Evolutionary conservation across 2,888 invertebrate genomes (phyloP).

Genomic region (Pegoplata infirma): DNA sequence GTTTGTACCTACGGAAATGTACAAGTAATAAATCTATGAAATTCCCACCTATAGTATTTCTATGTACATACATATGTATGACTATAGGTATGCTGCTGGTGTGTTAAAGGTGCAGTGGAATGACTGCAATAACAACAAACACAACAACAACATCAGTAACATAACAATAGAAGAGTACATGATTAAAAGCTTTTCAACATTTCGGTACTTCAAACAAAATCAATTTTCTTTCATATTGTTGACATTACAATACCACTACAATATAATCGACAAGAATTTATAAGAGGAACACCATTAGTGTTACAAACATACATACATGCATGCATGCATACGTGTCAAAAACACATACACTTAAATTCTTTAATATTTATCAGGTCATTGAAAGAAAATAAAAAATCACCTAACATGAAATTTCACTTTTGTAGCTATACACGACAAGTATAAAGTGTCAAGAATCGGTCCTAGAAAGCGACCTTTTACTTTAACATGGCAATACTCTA

Average conservation of each 20-base stretch:
- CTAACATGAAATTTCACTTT: too few species aligned
- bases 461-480: too few species aligned
- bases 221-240: conserved; percentile 36
- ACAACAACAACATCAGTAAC: conserved; percentile 18
- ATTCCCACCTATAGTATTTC: conserved; percentile 33
- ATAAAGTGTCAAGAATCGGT: too few species aligned
- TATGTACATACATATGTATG: neutral
- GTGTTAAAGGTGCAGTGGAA: conserved; percentile 40
- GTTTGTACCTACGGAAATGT: neutral
- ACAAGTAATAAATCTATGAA: conserved; percentile 25
- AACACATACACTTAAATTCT: too few species aligned
- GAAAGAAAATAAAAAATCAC: too few species aligned
- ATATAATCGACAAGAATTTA: neutral
- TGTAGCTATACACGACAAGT: too few species aligned
- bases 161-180: conserved; percentile 9
- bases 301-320: neutral
- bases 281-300: neutral
- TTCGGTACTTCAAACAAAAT: conserved; percentile 49
- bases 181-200: conserved; percentile 43
- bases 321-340: too few species aligned
- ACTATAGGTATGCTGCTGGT: neutral
- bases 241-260: conserved; percentile 29
- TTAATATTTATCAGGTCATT: too few species aligned
- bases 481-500: too few species aligned
- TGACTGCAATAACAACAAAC: conserved; percentile 26